Conservation (phyloP, 2,113 vertebrate genomes). For the Holacanthus passer region DNA sequence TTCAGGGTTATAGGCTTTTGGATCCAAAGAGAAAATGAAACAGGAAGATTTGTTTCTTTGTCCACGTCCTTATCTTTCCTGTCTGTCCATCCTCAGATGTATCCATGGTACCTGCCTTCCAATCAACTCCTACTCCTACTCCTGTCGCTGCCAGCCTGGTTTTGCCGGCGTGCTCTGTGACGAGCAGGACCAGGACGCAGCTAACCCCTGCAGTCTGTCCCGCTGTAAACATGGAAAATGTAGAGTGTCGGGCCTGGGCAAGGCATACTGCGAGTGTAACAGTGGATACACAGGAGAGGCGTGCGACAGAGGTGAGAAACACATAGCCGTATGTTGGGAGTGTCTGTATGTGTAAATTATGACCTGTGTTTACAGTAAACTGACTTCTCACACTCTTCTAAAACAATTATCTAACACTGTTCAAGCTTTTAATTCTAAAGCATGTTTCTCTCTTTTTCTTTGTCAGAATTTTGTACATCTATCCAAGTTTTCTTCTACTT, state of each 20-base stretch:
- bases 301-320: slow-evolving; percentile 92
- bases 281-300: slow-evolving; percentile 93
- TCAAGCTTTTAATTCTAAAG: background rate
- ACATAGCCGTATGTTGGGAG: background rate
- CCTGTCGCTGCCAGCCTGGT: slow-evolving; percentile 95
- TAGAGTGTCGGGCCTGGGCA: slow-evolving; percentile 93
- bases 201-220: slow-evolving; percentile 90
- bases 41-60: background rate
- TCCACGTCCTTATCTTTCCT: background rate
- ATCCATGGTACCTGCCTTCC: slow-evolving; percentile 94
- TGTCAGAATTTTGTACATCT: too few relatives aligned
- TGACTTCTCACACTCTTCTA: background rate
- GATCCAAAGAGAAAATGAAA: background rate
- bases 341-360: background rate
- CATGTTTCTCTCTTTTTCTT: slow-evolving; percentile 14
- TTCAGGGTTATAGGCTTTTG: background rate
- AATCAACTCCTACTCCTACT: slow-evolving; percentile 98
- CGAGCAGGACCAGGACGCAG: slow-evolving; percentile 88
- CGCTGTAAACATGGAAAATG: slow-evolving; percentile 96
- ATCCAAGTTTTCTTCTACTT: too few relatives aligned
- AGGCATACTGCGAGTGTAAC: slow-evolving; percentile 96
- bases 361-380: background rate
- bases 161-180: slow-evolving; percentile 94
- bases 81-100: slow-evolving; percentile 85
- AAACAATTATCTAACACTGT: background rate